Percentiles rank a stretch among this genome's conserved stretches.
Conservation (phyloP, 2,888 invertebrate genomes). For the Mamestra brassicae region DNA sequence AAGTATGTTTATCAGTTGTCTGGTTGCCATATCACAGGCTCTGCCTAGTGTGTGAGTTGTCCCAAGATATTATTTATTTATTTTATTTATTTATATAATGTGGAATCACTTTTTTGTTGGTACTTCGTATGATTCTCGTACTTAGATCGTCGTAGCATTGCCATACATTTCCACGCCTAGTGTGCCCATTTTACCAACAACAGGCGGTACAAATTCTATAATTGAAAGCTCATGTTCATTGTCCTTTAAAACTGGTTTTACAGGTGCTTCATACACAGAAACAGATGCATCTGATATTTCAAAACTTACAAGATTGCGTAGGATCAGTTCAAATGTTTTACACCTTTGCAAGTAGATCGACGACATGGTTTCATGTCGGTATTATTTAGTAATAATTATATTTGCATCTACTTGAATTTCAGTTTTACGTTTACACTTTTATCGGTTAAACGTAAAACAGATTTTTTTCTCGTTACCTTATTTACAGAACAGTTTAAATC, state of each 20-base stretch:
- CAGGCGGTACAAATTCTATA: conserved; percentile 1
- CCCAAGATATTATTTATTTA: too few species aligned
- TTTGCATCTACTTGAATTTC: not conserved
- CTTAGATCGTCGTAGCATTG: not conserved
- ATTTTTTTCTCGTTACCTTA: not conserved
- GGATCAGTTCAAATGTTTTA: not conserved
- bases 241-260: not conserved
- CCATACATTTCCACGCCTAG: not conserved
- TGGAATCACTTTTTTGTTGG: not conserved
- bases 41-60: too few species aligned
- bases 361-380: conserved; percentile 1
- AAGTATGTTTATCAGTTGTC: too few species aligned
- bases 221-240: conserved; percentile 2
- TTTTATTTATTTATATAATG: too few species aligned
- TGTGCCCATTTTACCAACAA: not conserved
- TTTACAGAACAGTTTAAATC: not conserved
- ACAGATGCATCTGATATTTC: not conserved
- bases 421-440: not conserved
- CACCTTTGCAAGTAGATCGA: not conserved
- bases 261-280: too few species aligned
- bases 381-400: not conserved
- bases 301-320: not conserved
- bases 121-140: not conserved
- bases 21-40: too few species aligned
- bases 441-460: not conserved